Base-by-base conservation (phyloP, 1,140 invertebrate species). In the Caenorhabditis brenneri region DNA sequence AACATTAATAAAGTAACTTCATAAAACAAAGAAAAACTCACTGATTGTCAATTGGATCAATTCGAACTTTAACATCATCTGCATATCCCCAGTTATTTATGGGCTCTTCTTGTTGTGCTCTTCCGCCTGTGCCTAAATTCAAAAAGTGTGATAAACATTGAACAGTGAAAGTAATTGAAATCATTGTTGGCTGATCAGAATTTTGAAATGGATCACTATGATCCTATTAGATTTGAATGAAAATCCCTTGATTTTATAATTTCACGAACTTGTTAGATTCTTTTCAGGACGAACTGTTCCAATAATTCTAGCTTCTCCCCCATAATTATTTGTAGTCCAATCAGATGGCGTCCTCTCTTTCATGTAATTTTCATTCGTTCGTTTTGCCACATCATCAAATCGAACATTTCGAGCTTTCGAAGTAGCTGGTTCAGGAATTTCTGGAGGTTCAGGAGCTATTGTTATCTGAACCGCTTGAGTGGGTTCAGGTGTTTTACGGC, bases 401-500 rank as follows among this genome's bases (percentile, higher is more conserved):
- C 85, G 51, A 46, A 80, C 79, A 19, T 81, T 79, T 36, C 69
- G 22, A 2, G 36, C 36, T 74, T 29, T 48, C 39, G 39, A 33
- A 2, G 69, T 6, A 39, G 53, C 31, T 12, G 49, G 1, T 29
- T 51, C 36, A 22, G 48, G 29, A 29, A 84, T 78, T 31, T 85
- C 42, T 22, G 31, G 69, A n/a, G 49, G 60, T 53, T 69, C 55
- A 22, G 65, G 65, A 42, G 65, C 65, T 24, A 74, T 60, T 16
- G 79, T 42, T 24, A 79, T 80, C n/a, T 86, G 80, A 15, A 81
- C 79, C 36, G 84, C 84, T 31, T 81, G 81, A 27, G 86, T 81
- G 31, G 84, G 74, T 55, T 86, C 84, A 10, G 84, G 84, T 10
- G 84, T 86, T 46, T 86, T 86, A 36, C 84, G 81, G 36, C 81